Evolutionary conservation across 1,140 invertebrate species (phyloP).

Genomic region (Seison nebaliae): DNA sequence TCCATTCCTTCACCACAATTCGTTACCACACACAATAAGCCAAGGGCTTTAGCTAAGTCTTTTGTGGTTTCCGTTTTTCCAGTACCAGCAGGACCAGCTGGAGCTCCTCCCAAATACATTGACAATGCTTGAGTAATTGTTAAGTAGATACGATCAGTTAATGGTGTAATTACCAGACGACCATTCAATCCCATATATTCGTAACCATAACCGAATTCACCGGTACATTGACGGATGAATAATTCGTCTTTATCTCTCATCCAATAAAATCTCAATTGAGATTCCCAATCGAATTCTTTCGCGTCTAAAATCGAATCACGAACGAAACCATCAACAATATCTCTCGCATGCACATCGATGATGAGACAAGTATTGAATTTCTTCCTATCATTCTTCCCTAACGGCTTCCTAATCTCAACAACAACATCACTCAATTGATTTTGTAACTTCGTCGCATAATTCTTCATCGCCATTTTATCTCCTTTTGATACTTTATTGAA

Average conservation of each 20-base stretch:
- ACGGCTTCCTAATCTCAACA: conserved; percentile 35
- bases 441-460: conserved; percentile 50
- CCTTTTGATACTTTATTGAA: conserved; percentile 41
- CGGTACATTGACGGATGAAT: conserved; percentile 52
- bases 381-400: conserved; percentile 47
- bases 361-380: conserved; percentile 63
- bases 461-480: conserved; percentile 56
- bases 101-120: conserved; percentile 63
- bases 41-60: conserved; percentile 59
- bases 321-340: conserved; percentile 60
- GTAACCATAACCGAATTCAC: conserved; percentile 65
- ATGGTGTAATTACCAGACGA: conserved; percentile 56
- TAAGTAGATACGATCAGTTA: conserved; percentile 65
- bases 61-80: conserved; percentile 72
- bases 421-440: conserved; percentile 55
- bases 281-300: conserved; percentile 65
- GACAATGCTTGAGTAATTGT: conserved; percentile 68
- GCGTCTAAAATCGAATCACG: conserved; percentile 49
- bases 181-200: conserved; percentile 77
- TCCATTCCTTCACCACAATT: conserved; percentile 77
- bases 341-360: conserved; percentile 59
- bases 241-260: conserved; percentile 48
- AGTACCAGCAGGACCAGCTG: conserved; percentile 39
- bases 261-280: conserved; percentile 68
- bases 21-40: conserved; percentile 55